Evolutionary conservation across 2,888 invertebrate species (phyloP).

Genomic region (Eupithecia insigniata): DNA sequence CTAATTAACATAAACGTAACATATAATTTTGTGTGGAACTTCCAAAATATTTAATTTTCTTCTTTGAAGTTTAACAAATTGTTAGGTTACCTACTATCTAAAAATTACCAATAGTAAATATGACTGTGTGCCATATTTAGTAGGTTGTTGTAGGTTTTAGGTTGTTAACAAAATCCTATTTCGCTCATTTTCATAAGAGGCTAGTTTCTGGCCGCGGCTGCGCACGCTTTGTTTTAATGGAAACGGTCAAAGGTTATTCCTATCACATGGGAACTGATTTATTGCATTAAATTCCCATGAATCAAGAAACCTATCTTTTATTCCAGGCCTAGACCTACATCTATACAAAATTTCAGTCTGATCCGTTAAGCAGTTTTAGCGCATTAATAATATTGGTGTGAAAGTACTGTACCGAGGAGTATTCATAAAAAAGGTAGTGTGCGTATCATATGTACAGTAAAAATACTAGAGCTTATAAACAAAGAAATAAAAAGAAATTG

Average conservation of each 20-base stretch:
- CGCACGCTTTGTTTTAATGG: not conserved
- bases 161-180: not conserved
- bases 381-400: too few species aligned
- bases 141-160: not conserved
- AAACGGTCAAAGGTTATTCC: not conserved
- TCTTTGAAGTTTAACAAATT: constrained; percentile 15
- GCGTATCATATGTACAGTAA: not conserved
- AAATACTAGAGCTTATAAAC: not conserved
- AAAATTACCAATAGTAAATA: not conserved
- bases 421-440: not conserved
- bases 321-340: not conserved
- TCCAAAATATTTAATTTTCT: constrained; percentile 4
- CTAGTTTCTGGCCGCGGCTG: not conserved
- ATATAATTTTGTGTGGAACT: constrained; percentile 21
- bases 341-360: not conserved
- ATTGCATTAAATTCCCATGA: not conserved
- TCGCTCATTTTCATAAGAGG: not conserved
- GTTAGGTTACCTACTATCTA: too few species aligned
- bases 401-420: too few species aligned
- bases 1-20: constrained; percentile 22
- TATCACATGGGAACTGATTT: not conserved
- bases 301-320: not conserved
- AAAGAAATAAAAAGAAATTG: constrained; percentile 1
- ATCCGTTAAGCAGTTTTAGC: too few species aligned
- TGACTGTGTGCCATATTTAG: not conserved